Evolutionary conservation across 2,113 vertebrate species (phyloP), one percentile per base, ranked within the genome.

Genomic region (Struthio camelus): DNA sequence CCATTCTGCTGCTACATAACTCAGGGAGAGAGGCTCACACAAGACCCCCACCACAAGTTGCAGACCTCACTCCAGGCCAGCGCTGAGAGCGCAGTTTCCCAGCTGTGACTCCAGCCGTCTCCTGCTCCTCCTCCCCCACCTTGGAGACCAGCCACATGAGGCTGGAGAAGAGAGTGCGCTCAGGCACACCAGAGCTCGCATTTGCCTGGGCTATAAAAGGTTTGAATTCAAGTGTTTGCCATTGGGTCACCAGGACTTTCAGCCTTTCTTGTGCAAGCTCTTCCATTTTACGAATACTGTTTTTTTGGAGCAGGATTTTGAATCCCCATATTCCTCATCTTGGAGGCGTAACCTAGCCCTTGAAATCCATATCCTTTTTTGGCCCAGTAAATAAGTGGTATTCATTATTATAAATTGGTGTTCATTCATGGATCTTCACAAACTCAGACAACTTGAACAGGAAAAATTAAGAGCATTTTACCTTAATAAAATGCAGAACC

Each of bases 21-120:
- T 25, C 27, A 22, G 69, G 16, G 17, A 24, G 69, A 19, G 17
- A 24, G n/a, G 62, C 42, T 72, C 62, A 22, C 2, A 24, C 27
- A 36, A 20, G 42, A 27, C 40, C 75, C n/a, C n/a, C 0, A 17
- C 24, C 3, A 0, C 3, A 4, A 10, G 2, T 1, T 1, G 5
- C 32, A 56, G 76, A 36, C 19, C 36, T 80, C 34, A 2, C 2
- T 24, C 27, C 7, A 38, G 34, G n/a, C 38, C 50, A 32, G 36
- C 70, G 67, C 64, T 40, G 2, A 1, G 40, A 38, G 14, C 8
- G 16, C n/a, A 30, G 34, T 25, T n/a, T 64, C 44, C 67, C 11
- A 2, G 1, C 44, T 73, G 56, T 3, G 3, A 20, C 48, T 38
- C 24, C 24, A 70, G 69, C 58, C 65, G 30, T 20, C 72, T 30